Evolutionary conservation across 2,113 vertebrate species (phyloP).

Genomic region (Leucopsar rothschildi): DNA sequence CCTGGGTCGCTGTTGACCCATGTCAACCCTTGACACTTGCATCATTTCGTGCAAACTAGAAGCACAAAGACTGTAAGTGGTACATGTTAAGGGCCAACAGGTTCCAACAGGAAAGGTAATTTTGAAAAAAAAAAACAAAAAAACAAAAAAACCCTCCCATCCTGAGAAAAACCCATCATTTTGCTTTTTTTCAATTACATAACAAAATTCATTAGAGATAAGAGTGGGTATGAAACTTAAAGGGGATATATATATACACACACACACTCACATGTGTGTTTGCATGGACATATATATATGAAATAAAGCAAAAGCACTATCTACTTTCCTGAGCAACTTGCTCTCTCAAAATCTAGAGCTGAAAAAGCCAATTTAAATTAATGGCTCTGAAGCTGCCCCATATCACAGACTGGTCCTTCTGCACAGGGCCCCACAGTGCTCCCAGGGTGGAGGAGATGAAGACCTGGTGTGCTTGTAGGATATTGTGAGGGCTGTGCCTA

Average conservation of each 20-base stretch:
- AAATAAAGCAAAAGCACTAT: not conserved
- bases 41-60: not conserved
- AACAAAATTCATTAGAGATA: not conserved
- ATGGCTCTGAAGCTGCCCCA: not conserved
- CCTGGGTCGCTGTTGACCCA: not conserved
- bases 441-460: not conserved
- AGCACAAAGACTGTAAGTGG: not conserved
- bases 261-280: fast-evolving
- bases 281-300: not conserved
- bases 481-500: not conserved
- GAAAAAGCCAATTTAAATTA: not conserved
- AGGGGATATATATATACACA: fast-evolving
- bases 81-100: not conserved
- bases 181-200: not conserved
- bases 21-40: not conserved
- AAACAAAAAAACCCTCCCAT: not conserved
- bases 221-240: not conserved
- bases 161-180: not conserved
- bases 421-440: not conserved
- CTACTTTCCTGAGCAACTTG: not conserved
- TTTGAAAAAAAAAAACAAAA: not conserved
- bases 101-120: not conserved
- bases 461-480: no score
- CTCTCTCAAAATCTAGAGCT: not conserved
- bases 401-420: not conserved